Base-by-base conservation (phyloP, 2,888 invertebrate species). In the Ormyrus labotus region DNA sequence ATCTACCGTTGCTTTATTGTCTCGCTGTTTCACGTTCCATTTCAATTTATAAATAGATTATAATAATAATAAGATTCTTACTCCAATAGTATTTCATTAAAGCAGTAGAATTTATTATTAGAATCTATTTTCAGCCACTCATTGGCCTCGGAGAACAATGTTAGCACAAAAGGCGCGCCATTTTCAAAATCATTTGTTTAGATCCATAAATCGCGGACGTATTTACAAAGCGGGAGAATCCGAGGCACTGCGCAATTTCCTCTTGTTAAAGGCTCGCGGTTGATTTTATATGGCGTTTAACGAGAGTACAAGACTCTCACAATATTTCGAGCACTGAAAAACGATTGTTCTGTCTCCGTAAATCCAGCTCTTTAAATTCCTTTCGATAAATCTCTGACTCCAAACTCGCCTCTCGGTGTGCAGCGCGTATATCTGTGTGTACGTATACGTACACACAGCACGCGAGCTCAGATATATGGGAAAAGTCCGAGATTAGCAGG, bases 261-360 rank as follows among this genome's bases (percentile, higher is more conserved):
- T 60, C 45, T 63, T 47, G 11, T 63, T 47, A 63, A 63, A 63
- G 45, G 63, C 7, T 63, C 47, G 13, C 47, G 13, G 34, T 34
- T 63, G 45, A 63, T 63, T 63, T 63, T 63, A 63, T 63, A 63
- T 5, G 47, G 45, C 63, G 47, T 47, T 63, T 63, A 60, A 47
- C 63, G 6, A 63, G 10, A 45, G 45, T 63, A 47, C 63, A 10
- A 63, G 10, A 45, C 9, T 63, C 63, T 47, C 10, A 47, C 63
- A 63, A 63, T 47, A 63, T 63, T 63, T 63, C 63, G 45, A 63
- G 63, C 8, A 8, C 45, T 47, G 63, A 63, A 63, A 63, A 63
- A 63, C 51, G 47, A 63, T 63, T 63, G 63, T 63, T 10, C 63
- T 63, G 63, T 63, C 63, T 8, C 63, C 45, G 47, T 45, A 63